A percentile compares a stretch with the other conserved stretches of the same genome.
Conservation (phyloP, 2,113 vertebrate species). For the Larimichthys polyactis region DNA sequence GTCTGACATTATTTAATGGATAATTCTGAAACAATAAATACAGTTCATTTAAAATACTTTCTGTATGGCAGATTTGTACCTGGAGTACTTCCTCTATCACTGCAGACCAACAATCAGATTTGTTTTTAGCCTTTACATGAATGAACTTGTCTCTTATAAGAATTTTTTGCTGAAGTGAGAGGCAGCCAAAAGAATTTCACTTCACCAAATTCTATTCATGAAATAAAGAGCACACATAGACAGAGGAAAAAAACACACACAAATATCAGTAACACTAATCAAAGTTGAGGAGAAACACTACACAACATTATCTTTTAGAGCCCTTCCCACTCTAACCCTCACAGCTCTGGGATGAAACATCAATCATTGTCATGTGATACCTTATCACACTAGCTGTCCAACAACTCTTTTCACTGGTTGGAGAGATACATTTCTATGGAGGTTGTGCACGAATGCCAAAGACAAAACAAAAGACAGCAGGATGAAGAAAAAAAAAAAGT, state of each 20-base stretch:
- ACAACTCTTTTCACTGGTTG: slow-evolving; percentile 2
- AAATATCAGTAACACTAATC: neutral
- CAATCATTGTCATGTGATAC: slow-evolving; percentile 41
- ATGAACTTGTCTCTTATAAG: neutral
- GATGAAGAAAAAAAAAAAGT: neutral
- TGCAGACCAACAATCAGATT: neutral
- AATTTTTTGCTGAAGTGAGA: slow-evolving; percentile 3
- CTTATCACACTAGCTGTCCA: slow-evolving; percentile 30
- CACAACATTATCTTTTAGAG: slow-evolving; percentile 38
- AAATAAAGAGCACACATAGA: neutral
- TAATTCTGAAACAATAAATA: neutral
- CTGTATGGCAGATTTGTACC: neutral
- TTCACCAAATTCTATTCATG: neutral
- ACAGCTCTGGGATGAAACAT: slow-evolving; percentile 28
- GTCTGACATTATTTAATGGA: neutral
- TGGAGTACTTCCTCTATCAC: neutral
- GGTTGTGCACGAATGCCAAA: neutral
- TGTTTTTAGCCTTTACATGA: too few species aligned
- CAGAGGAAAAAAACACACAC: neutral
- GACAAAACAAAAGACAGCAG: neutral
- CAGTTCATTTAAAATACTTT: neutral
- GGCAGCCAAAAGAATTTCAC: neutral
- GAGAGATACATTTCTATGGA: slow-evolving; percentile 11
- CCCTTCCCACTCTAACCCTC: neutral
- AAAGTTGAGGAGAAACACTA: slow-evolving; percentile 7